Percentiles rank a stretch among this genome's conserved stretches.
Conservation (phyloP, 2,888 invertebrate species). For the Colostygia pectinataria region DNA sequence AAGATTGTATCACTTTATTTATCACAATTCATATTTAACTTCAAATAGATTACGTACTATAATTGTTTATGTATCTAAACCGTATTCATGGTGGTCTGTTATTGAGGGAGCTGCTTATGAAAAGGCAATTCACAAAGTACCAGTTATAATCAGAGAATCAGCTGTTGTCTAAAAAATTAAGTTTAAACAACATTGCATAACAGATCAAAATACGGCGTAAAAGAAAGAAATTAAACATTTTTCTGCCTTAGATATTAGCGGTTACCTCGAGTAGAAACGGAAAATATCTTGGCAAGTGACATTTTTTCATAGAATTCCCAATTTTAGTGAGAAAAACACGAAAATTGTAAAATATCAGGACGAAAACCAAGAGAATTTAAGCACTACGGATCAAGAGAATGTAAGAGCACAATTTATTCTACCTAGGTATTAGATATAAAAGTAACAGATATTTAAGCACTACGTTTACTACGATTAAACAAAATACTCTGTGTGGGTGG, state of each 20-base stretch:
- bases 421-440: no score
- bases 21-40: no score
- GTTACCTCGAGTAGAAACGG: constrained; percentile 72
- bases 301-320: constrained; percentile 48
- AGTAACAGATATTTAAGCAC: no score
- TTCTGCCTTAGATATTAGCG: background rate
- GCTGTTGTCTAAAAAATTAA: constrained; percentile 51
- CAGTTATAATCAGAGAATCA: constrained; percentile 32
- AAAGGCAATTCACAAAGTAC: background rate
- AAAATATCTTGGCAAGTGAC: constrained; percentile 81
- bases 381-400: no score
- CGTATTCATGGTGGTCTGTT: no score
- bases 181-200: constrained; percentile 77
- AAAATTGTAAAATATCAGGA: no score
- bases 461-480: no score
- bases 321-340: constrained; percentile 23
- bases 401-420: no score
- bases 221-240: background rate
- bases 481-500: no score
- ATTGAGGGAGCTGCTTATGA: background rate
- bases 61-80: no score
- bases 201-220: constrained; percentile 27
- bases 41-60: no score
- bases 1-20: constrained; percentile 28
- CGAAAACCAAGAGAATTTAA: no score